phyloP scores from a whole-genome alignment of 2,113 vertebrate genomes.

The Agapornis roseicollis region DNA sequence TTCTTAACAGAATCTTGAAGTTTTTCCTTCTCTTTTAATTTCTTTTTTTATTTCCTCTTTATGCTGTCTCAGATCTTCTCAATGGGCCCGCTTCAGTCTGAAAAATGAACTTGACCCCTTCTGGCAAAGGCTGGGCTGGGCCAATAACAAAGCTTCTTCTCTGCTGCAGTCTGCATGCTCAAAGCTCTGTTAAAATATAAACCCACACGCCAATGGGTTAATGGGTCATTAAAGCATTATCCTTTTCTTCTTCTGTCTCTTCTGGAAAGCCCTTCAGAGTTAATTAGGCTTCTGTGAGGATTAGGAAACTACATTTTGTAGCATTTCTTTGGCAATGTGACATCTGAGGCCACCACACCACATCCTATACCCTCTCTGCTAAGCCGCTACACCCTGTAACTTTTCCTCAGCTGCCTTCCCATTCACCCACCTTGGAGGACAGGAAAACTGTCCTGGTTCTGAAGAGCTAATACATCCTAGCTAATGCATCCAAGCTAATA shows the following conservation, averaged over 20 bases:
- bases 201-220: neutral
- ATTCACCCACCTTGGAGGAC: neutral
- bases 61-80: neutral
- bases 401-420: neutral
- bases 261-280: neutral
- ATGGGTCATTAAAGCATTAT: neutral
- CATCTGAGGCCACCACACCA: accelerated
- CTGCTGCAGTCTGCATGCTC: neutral
- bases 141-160: neutral
- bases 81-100: neutral
- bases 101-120: neutral
- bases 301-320: neutral
- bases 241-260: neutral
- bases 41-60: neutral
- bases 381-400: neutral
- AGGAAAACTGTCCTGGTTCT: neutral
- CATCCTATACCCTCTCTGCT: neutral
- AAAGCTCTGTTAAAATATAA: neutral
- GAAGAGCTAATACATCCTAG: neutral
- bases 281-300: neutral
- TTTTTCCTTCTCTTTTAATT: neutral
- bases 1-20: neutral
- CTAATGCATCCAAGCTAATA: neutral
- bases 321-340: neutral
- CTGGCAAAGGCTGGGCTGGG: neutral